A percentile compares a stretch with the other conserved stretches of the same genome.
phyloP scores from a whole-genome alignment of 2,797 vertebrate genomes.

The Novumbra hubbsi region DNA sequence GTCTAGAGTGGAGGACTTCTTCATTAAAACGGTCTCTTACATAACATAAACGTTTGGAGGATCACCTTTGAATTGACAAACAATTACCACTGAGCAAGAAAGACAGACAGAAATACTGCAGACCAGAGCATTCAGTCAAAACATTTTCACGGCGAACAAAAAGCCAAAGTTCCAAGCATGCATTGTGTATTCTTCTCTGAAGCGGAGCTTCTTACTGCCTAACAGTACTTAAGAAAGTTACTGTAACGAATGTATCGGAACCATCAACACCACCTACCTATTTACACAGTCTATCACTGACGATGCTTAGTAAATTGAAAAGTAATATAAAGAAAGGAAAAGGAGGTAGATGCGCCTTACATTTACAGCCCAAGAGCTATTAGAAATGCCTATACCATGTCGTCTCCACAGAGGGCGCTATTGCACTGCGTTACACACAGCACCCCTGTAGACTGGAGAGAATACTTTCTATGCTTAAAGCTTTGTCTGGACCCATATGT shows the following conservation, averaged over 20 bases:
- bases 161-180: constrained; percentile 18
- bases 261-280: background rate
- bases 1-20: constrained; percentile 34
- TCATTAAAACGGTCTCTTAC: constrained; percentile 31
- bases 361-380: background rate
- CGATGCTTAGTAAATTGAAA: background rate
- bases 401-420: constrained; percentile 19
- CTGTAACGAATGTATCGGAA: background rate
- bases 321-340: background rate
- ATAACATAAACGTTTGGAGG: constrained; percentile 45
- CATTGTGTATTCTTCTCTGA: background rate
- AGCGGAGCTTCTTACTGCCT: background rate
- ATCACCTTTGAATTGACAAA: constrained; percentile 36
- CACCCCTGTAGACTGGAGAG: background rate
- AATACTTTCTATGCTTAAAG: background rate
- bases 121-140: constrained; percentile 4
- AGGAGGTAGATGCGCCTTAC: background rate
- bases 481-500: background rate
- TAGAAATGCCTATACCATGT: background rate
- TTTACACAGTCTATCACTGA: background rate
- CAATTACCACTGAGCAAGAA: constrained; percentile 10
- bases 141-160: constrained; percentile 33
- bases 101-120: constrained; percentile 29
- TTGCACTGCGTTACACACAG: background rate
- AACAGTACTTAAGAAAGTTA: background rate